These are phyloP conservation scores for Girardinichthys multiradiatus DNA, from an alignment of 2,113 vertebrate species.

Conservation along the genomic window DNA sequence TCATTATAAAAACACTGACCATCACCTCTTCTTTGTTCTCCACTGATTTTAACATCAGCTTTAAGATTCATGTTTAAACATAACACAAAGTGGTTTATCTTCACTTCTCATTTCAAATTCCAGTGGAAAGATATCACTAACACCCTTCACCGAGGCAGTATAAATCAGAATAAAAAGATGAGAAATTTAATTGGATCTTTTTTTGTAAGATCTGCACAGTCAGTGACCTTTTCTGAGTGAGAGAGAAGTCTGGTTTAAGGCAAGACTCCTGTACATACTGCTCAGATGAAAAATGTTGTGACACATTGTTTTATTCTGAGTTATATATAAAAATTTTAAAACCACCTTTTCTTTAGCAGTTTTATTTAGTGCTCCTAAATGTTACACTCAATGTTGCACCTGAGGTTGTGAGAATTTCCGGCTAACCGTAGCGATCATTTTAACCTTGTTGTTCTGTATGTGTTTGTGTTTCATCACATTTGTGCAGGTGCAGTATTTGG, in stretches of 20 bases:
- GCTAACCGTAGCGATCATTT: no score
- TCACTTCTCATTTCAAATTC: not conserved
- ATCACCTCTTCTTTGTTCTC: conserved; percentile 2
- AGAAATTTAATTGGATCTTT: not conserved
- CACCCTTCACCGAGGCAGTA: not conserved
- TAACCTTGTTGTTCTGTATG: no score
- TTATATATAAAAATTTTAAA: no score
- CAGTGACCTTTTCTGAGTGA: not conserved
- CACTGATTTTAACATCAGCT: not conserved
- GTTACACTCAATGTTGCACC: not conserved
- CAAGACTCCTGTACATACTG: not conserved
- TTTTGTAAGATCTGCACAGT: not conserved
- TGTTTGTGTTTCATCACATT: no score
- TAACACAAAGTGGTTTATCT: not conserved
- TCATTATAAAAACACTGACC: conserved; percentile 11
- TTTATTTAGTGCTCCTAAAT: not conserved
- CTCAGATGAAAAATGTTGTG: not conserved
- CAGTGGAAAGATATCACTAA: not conserved
- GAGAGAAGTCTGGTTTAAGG: not conserved
- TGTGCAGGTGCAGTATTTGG: no score
- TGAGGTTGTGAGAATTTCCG: no score
- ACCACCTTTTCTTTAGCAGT: not conserved
- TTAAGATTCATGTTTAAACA: not conserved
- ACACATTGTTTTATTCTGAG: no score
- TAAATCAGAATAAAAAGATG: not conserved